Conservation (phyloP, 2,888 invertebrate genomes). For the Hesperia comma region DNA sequence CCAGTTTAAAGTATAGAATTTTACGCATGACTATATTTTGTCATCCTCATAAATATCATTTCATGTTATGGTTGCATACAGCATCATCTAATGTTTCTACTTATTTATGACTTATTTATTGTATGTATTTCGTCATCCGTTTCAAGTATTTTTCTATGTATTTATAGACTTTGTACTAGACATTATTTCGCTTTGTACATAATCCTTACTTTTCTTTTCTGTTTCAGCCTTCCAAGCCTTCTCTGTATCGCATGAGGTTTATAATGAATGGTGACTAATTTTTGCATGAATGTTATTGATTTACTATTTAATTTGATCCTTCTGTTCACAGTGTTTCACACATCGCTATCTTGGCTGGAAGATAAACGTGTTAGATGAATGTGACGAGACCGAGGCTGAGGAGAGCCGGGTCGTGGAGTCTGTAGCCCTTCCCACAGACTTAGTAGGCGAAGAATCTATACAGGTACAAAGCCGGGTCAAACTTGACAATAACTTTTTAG, state of each 20-base stretch:
- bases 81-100: constrained; percentile 19
- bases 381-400: constrained; percentile 85
- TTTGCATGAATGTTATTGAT: constrained; percentile 17
- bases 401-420: constrained; percentile 78
- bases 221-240: constrained; percentile 82
- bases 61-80: neutral
- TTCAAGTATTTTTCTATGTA: constrained; percentile 41
- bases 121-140: constrained; percentile 31
- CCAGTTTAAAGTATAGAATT: neutral
- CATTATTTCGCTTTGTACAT: constrained; percentile 64
- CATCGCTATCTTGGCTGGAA: constrained; percentile 98
- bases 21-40: constrained; percentile 7
- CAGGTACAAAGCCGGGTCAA: constrained; percentile 86
- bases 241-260: constrained; percentile 76
- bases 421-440: constrained; percentile 65
- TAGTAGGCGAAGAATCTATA: constrained; percentile 83
- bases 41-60: neutral
- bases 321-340: constrained; percentile 90
- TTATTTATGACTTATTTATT: too few relatives aligned
- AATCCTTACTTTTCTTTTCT: constrained; percentile 76
- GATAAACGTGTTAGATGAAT: constrained; percentile 94
- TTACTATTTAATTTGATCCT: constrained; percentile 10
- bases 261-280: constrained; percentile 59
- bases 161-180: constrained; percentile 39
- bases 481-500: constrained; percentile 83